Conservation (phyloP, 2,113 vertebrate genomes). For the Hypomesus transpacificus region DNA sequence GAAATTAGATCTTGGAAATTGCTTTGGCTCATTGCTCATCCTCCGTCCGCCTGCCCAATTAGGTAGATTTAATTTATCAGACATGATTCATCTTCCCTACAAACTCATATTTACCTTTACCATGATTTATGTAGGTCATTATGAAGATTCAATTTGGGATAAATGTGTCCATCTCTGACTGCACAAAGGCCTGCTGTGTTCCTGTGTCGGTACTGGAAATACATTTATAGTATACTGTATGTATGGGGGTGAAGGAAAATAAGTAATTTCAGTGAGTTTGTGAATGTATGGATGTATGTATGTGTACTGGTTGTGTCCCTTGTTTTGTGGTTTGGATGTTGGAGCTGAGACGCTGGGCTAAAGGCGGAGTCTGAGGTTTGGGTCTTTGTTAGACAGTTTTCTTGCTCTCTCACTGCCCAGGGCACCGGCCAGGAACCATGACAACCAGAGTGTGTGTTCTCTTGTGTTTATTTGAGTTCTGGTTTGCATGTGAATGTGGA, state of each 20-base stretch:
- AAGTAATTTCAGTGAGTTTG: neutral
- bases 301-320: neutral
- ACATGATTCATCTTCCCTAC: slow-evolving; percentile 46
- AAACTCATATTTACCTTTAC: slow-evolving; percentile 55
- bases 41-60: slow-evolving; percentile 46
- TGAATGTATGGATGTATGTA: neutral
- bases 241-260: neutral
- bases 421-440: slow-evolving; percentile 16
- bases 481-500: slow-evolving; percentile 28
- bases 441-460: slow-evolving; percentile 28
- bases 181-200: slow-evolving; percentile 14
- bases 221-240: slow-evolving; percentile 4
- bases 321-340: slow-evolving; percentile 41
- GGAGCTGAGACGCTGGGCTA: slow-evolving; percentile 4
- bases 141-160: slow-evolving; percentile 48
- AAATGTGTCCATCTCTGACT: slow-evolving; percentile 44
- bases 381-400: slow-evolving; percentile 34
- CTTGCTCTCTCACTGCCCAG: slow-evolving; percentile 13
- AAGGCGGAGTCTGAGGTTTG: slow-evolving; percentile 35
- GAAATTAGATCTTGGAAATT: slow-evolving; percentile 46
- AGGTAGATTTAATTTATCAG: slow-evolving; percentile 58
- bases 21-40: slow-evolving; percentile 55
- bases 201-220: slow-evolving; percentile 18
- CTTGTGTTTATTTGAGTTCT: slow-evolving; percentile 41
- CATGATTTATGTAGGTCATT: slow-evolving; percentile 59